Evolutionary conservation across 37 sponge, comb jelly and placozoan genomes (phyloP).

Genomic region (Spongia lamella): DNA sequence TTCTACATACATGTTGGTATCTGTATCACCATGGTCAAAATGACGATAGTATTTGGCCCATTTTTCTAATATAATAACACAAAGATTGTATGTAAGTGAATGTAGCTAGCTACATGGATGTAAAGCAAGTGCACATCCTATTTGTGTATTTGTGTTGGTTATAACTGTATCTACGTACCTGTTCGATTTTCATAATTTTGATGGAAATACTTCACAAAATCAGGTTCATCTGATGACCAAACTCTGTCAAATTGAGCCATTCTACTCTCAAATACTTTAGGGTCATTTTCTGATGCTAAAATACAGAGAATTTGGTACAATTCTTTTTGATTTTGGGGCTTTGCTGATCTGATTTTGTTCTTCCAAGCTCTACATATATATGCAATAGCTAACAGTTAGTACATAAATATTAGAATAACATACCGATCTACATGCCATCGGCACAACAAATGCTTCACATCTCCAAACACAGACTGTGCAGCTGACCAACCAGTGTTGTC

Average conservation of each 20-base stretch:
- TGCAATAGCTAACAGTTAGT: background rate
- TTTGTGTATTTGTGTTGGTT: too few relatives aligned
- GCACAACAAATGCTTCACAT: constrained; percentile 17
- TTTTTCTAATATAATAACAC: constrained; percentile 17
- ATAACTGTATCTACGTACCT: background rate
- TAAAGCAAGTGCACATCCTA: too few relatives aligned
- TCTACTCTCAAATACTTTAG: constrained; percentile 6
- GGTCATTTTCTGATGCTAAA: background rate
- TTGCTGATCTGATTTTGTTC: constrained; percentile 12
- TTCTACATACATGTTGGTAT: constrained; percentile 26
- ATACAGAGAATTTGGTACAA: constrained; percentile 19
- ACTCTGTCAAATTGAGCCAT: background rate
- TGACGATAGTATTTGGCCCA: constrained; percentile 30
- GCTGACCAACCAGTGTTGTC: constrained; percentile 31
- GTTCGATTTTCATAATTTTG: constrained; percentile 10
- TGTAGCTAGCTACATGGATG: too few relatives aligned
- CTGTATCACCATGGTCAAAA: constrained; percentile 35
- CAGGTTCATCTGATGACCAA: constrained; percentile 5
- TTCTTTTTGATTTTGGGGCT: constrained; percentile 6
- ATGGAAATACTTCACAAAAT: constrained; percentile 23
- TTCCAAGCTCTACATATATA: constrained; percentile 22
- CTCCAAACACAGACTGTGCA: constrained; percentile 16
- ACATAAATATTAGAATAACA: too few relatives aligned
- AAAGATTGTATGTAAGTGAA: too few relatives aligned
- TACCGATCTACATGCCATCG: constrained; percentile 32